Evolutionary conservation across 2,888 invertebrate species (phyloP).

Genomic region (Tiliacea citrago): DNA sequence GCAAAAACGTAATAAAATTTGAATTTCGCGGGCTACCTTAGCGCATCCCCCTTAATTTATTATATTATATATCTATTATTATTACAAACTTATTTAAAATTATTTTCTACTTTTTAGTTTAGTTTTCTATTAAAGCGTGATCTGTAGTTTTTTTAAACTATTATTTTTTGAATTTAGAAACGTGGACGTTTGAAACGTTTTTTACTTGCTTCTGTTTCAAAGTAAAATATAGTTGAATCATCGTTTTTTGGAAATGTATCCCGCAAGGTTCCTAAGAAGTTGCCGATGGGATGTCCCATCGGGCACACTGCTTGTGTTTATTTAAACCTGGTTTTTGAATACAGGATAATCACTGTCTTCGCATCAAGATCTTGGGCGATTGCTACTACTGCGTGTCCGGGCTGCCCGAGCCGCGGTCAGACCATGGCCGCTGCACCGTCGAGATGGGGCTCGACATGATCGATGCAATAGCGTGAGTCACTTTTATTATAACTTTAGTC

Average conservation of each 20-base stretch:
- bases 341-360: constrained; percentile 95
- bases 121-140: no score
- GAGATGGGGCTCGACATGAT: constrained; percentile 97
- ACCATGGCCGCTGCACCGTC: constrained; percentile 97
- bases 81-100: no score
- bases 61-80: no score
- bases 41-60: no score
- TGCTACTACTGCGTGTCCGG: constrained; percentile 98
- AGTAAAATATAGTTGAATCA: background rate
- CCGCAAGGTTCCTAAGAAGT: background rate
- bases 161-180: background rate
- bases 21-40: no score
- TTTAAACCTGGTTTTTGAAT: background rate
- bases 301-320: background rate
- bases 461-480: constrained; percentile 94
- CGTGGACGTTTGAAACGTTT: background rate
- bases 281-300: background rate
- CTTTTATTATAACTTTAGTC: background rate
- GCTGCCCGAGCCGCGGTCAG: constrained; percentile 96
- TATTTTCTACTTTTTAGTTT: no score
- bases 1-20: no score
- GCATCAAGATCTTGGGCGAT: constrained; percentile 96
- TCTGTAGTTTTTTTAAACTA: no score
- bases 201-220: background rate
- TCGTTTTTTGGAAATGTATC: background rate